Evolutionary conservation across 2,797 vertebrate species (phyloP).

Genomic region (Sphenodon punctatus): DNA sequence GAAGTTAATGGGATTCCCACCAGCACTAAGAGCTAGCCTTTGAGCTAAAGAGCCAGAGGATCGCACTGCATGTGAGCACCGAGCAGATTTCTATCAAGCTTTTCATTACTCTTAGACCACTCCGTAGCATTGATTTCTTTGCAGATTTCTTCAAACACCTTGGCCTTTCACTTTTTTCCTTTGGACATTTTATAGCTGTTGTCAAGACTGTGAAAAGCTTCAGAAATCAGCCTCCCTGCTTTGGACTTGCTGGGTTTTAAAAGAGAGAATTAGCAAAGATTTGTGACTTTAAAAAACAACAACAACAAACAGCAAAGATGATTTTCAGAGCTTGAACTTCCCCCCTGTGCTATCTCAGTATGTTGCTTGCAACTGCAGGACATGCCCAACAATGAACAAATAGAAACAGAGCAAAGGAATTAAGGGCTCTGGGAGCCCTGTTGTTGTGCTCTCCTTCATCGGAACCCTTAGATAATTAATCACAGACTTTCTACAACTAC

Average conservation of each 20-base stretch:
- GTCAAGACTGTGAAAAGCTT: neutral
- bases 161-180: neutral
- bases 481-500: no score
- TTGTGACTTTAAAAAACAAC: slow-evolving; percentile 7
- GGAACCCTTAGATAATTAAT: no score
- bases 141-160: neutral
- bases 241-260: neutral
- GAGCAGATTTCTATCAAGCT: neutral
- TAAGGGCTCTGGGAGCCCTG: no score
- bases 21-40: no score
- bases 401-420: neutral
- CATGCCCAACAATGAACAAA: neutral
- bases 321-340: neutral
- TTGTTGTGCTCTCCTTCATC: no score
- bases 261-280: neutral
- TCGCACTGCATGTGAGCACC: neutral
- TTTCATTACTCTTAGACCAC: neutral
- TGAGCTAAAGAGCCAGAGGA: no score
- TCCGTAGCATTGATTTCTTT: neutral
- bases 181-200: neutral
- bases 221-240: neutral
- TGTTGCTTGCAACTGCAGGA: slow-evolving; percentile 10
- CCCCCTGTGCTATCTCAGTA: neutral
- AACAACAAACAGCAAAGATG: slow-evolving; percentile 27
- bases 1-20: no score